Evolutionary conservation across 2,797 vertebrate species (phyloP).

Genomic region (Sebastes elongatus): DNA sequence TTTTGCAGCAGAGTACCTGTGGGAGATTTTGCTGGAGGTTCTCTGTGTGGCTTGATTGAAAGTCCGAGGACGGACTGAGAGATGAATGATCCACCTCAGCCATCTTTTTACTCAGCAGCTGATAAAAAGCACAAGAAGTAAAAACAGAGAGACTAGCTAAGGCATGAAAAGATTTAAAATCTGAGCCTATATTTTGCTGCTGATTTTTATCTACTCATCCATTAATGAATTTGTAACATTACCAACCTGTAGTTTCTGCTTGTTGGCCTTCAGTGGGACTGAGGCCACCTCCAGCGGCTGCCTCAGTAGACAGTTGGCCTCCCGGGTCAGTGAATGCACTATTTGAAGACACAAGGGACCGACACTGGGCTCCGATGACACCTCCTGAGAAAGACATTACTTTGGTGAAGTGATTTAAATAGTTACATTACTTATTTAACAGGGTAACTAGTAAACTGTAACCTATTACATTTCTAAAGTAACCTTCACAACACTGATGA

Average conservation of each 20-base stretch:
- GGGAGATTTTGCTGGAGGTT: constrained; percentile 52
- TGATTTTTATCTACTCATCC: not conserved
- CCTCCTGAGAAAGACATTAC: constrained; percentile 50
- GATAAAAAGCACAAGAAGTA: not conserved
- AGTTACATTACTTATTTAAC: not conserved
- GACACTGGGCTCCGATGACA: constrained; percentile 16
- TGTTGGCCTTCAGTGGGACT: constrained; percentile 53
- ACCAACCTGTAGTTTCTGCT: constrained; percentile 75
- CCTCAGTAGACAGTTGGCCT: constrained; percentile 37
- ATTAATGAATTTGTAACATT: not conserved
- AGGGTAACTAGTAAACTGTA: not conserved
- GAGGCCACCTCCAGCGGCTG: constrained; percentile 60
- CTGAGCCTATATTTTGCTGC: not conserved
- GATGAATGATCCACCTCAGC: constrained; percentile 49
- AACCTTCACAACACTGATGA: not conserved
- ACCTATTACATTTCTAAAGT: too few relatives aligned
- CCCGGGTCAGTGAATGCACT: constrained; percentile 55
- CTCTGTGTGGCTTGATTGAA: constrained; percentile 40
- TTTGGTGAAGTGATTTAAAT: not conserved
- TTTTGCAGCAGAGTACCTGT: constrained; percentile 54
- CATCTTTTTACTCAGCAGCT: constrained; percentile 63
- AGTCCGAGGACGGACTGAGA: constrained; percentile 39
- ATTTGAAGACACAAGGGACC: constrained; percentile 25
- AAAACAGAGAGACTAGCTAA: not conserved
- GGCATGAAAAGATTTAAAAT: not conserved